A percentile compares a stretch with the other conserved stretches of the same genome.
phyloP scores from a whole-genome alignment of 2,797 vertebrate genomes.

The Myiothlypis chrysogaster region DNA sequence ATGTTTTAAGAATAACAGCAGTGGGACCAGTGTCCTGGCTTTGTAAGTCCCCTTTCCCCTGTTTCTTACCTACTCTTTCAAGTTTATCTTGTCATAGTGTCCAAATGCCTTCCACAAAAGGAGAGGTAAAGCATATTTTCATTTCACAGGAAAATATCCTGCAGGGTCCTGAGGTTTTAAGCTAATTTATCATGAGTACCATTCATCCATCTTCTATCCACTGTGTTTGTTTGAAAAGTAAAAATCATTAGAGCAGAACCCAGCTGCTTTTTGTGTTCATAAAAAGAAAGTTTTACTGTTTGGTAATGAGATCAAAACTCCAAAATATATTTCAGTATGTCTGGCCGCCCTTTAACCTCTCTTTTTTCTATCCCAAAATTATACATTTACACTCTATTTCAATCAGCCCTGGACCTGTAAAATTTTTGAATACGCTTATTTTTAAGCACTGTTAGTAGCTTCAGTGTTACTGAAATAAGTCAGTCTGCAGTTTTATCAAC shows the following conservation, averaged over 20 bases:
- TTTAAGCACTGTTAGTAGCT: background rate
- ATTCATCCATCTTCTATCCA: background rate
- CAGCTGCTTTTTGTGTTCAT: background rate
- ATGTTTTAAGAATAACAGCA: background rate
- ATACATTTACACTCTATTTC: background rate
- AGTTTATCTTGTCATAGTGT: background rate
- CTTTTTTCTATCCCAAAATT: background rate
- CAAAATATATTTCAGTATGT: background rate
- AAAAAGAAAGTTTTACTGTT: background rate
- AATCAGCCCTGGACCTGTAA: background rate
- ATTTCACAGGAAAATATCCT: background rate
- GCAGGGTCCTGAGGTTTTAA: background rate
- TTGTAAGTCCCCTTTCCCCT: background rate
- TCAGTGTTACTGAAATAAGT: background rate
- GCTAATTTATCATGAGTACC: background rate
- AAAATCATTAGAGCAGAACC: background rate
- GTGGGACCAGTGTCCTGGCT: background rate
- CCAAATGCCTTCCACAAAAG: background rate
- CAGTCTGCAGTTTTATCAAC: background rate
- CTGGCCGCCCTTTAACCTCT: background rate
- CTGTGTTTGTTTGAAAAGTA: background rate
- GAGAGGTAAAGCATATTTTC: background rate
- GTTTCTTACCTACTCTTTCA: background rate
- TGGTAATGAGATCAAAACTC: rapidly evolving
- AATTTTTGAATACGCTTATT: background rate